Base-by-base conservation (phyloP, 2,888 invertebrate genomes). In the Strigamia transsilvanica region DNA sequence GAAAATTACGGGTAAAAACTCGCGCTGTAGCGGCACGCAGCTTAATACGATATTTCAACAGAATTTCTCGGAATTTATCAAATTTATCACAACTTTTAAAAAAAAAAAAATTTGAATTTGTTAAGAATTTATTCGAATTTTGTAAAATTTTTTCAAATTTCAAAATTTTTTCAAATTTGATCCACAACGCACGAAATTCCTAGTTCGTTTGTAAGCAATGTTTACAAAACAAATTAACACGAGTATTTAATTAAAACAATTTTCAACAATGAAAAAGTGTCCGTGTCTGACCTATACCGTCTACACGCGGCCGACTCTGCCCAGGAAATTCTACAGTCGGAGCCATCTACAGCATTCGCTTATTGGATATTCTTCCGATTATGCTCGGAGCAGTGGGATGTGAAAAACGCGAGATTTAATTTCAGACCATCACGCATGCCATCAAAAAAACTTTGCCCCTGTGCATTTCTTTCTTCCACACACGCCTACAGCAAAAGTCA, bases 381-480 rank as follows among this genome's bases (percentile, higher is more conserved):
- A 27, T 27, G 23, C 66, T 32, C 10, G 66, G 66, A 66, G 66
- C 66, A 66, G 66, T 66, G 66, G 66, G 27, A 66, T 15, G 66
- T 27, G 66, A 21, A 66, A 23, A 27, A 27, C 66, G 27, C 32
- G 66, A 66, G 66, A 66, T 66, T 66, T 66, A 66, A 66, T 66
- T 66, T 66, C 66, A 66, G 66, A 66, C 66, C 23, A 66, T 66
- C 66, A 23, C 66, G 66, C 23, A 66, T 66, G 66, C 66, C 66
- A 66, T 66, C 66, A 66, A 66, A 66, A 34, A 66, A 23, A 66
- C 66, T 66, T 66, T 66, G 66, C 66, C 66, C 27, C 27, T 66
- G 66, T 23, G 23, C 66, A 66, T 66, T 66, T 66, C 27, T 15
- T 66, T 66, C 32, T 66, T 66, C 23, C 23, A 23, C 27, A 27